Conservation (phyloP, 2,888 invertebrate species). For the Amblyteles armatorius region DNA sequence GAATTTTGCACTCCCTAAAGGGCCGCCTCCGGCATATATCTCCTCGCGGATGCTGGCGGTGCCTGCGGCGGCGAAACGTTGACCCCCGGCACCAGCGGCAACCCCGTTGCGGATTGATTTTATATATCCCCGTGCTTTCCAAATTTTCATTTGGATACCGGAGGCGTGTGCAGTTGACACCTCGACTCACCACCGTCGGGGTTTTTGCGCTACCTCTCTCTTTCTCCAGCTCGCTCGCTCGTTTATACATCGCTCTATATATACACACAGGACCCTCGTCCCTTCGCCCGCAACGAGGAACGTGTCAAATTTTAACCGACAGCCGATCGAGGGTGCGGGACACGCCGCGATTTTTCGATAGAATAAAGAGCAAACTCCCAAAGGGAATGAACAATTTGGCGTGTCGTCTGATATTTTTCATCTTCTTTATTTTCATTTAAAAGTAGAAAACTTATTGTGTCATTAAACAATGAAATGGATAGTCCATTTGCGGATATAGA, state of each 20-base stretch:
- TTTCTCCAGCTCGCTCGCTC: slow-evolving; percentile 37
- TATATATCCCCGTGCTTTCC: slow-evolving; percentile 72
- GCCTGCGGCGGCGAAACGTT: slow-evolving; percentile 43
- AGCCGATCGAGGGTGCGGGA: slow-evolving; percentile 16
- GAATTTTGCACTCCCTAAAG: slow-evolving; percentile 57
- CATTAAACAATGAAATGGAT: background rate
- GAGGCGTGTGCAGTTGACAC: slow-evolving; percentile 76
- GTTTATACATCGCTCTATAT: slow-evolving; percentile 42
- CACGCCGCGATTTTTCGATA: slow-evolving; percentile 30
- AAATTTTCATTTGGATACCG: slow-evolving; percentile 77
- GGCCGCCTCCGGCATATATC: slow-evolving; percentile 33
- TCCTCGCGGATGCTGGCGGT: slow-evolving; percentile 24
- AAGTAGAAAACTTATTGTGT: background rate
- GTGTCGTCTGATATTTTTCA: background rate
- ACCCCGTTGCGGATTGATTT: slow-evolving; percentile 65
- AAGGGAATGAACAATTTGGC: background rate
- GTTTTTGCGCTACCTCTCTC: slow-evolving; percentile 47
- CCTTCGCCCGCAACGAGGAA: slow-evolving; percentile 41
- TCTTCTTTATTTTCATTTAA: background rate
- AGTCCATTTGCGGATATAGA: background rate
- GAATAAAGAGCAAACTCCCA: slow-evolving; percentile 18
- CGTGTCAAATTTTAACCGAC: slow-evolving; percentile 62
- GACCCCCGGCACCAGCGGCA: slow-evolving; percentile 46
- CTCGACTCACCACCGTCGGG: slow-evolving; percentile 59
- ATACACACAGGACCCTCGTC: slow-evolving; percentile 16